phyloP scores from a whole-genome alignment of 2,888 invertebrate genomes.

The Latheticus oryzae region DNA sequence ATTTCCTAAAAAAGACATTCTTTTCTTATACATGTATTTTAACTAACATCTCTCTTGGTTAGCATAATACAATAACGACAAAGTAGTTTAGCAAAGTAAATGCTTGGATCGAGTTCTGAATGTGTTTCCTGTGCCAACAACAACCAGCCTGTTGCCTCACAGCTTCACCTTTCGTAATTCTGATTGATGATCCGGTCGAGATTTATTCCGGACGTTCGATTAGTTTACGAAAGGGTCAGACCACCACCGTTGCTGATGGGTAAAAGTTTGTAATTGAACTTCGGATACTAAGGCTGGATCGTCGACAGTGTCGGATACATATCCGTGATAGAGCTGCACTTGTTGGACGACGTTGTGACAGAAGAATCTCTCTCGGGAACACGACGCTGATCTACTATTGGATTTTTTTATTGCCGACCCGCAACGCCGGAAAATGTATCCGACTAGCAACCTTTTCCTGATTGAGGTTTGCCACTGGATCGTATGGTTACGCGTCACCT shows the following conservation, averaged over 20 bases:
- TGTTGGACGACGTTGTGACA: constrained; percentile 17
- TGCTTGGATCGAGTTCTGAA: too few relatives aligned
- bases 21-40: too few relatives aligned
- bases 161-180: constrained; percentile 6
- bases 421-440: constrained; percentile 43
- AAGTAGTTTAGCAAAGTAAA: too few relatives aligned
- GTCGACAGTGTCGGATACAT: constrained; percentile 23
- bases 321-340: constrained; percentile 30
- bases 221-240: constrained; percentile 25
- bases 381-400: constrained; percentile 34
- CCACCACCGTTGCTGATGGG: constrained; percentile 15
- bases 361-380: constrained; percentile 18
- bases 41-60: too few relatives aligned
- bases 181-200: constrained; percentile 28
- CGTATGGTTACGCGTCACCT: too few relatives aligned
- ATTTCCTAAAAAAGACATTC: too few relatives aligned
- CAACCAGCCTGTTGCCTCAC: constrained; percentile 24
- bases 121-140: too few relatives aligned
- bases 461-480: constrained; percentile 38
- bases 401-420: constrained; percentile 42
- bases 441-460: constrained; percentile 35
- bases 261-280: constrained; percentile 35
- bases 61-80: too few relatives aligned
- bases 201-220: constrained; percentile 34
- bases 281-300: constrained; percentile 15